Conservation (phyloP, 2,888 invertebrate species). For the Alcis repandata region DNA sequence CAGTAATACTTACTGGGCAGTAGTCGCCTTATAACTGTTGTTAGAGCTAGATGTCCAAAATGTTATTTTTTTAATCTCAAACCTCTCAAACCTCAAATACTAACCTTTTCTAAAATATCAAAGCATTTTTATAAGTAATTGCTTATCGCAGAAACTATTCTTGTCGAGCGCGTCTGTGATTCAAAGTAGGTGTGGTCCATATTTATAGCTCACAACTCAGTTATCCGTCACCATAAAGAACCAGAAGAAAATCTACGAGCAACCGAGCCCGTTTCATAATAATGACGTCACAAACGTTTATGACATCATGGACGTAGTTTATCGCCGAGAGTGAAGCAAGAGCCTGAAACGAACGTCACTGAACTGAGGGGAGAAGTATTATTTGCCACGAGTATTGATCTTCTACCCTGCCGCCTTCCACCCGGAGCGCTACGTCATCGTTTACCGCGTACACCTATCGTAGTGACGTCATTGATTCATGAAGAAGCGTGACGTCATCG, state of each 20-base stretch:
- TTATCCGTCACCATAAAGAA: slow-evolving; percentile 1
- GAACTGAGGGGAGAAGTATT: slow-evolving; percentile 66
- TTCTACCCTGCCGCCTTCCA: slow-evolving; percentile 53
- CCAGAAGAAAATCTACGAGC: slow-evolving; percentile 8
- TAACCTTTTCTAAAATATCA: too few relatives aligned
- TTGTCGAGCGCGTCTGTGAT: too few relatives aligned
- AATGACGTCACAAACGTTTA: slow-evolving; percentile 22
- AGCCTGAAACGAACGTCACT: slow-evolving; percentile 72
- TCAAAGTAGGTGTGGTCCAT: neutral
- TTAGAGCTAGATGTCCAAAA: too few relatives aligned
- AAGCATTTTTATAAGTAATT: too few relatives aligned
- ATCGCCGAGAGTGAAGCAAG: slow-evolving; percentile 31
- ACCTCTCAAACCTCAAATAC: too few relatives aligned
- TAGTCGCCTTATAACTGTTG: too few relatives aligned
- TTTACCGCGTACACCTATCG: slow-evolving; percentile 58
- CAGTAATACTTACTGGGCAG: too few relatives aligned
- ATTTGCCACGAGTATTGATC: slow-evolving; percentile 68
- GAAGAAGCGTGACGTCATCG: slow-evolving; percentile 69
- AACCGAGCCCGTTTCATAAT: slow-evolving; percentile 15
- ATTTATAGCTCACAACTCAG: neutral
- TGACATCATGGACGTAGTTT: slow-evolving; percentile 23
- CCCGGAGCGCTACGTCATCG: slow-evolving; percentile 69
- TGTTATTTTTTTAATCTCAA: too few relatives aligned
- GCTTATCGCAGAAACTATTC: too few relatives aligned
- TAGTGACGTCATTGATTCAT: slow-evolving; percentile 69